phyloP scores from a whole-genome alignment of 2,113 vertebrate species.

The Oncorhynchus kisutch region DNA sequence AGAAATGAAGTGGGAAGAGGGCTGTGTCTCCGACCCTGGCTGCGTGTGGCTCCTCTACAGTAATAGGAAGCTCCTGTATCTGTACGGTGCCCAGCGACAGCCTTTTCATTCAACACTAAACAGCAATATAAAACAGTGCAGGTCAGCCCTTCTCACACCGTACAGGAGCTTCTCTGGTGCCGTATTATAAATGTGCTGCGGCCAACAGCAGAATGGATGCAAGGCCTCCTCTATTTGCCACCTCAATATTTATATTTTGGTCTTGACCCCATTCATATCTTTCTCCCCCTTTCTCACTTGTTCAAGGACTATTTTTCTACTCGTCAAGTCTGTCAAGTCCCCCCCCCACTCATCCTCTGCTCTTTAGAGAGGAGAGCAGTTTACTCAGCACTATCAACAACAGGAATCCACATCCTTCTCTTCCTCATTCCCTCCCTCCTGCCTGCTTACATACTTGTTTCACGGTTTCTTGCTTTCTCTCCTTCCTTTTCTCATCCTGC shows the following conservation, averaged over 20 bases:
- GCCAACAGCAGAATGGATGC: conserved; percentile 31
- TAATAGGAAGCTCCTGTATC: conserved; percentile 36
- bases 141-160: conserved; percentile 63
- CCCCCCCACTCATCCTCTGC: too few species aligned
- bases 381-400: conserved; percentile 43
- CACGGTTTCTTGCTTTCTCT: not conserved
- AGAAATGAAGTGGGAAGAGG: conserved; percentile 30
- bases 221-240: conserved; percentile 21
- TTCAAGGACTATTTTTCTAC: conserved; percentile 21
- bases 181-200: conserved; percentile 44
- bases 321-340: not conserved
- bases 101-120: conserved; percentile 70
- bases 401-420: conserved; percentile 42
- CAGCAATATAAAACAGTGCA: conserved; percentile 74
- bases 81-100: conserved; percentile 17
- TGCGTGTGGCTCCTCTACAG: conserved; percentile 28
- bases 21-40: not conserved
- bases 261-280: conserved; percentile 47
- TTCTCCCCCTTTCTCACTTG: conserved; percentile 7
- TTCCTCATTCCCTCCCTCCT: conserved; percentile 25
- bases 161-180: conserved; percentile 56
- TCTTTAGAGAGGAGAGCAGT: conserved; percentile 23
- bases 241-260: conserved; percentile 39
- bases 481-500: not conserved
- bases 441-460: not conserved